Evolutionary conservation across 2,113 vertebrate genomes (phyloP).

Genomic region (Noctilio leporinus): DNA sequence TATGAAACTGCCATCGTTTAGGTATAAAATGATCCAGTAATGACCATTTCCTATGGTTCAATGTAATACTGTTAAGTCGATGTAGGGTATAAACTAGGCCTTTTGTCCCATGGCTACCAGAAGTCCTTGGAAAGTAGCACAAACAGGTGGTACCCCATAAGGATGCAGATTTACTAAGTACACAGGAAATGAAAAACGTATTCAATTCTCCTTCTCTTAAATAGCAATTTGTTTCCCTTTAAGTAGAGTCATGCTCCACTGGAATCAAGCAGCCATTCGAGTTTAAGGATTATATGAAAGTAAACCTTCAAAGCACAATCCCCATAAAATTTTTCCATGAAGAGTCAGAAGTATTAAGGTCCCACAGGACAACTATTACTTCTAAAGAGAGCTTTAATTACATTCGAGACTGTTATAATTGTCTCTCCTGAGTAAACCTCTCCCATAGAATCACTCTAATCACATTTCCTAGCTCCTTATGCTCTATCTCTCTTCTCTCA

Average conservation of each 20-base stretch:
- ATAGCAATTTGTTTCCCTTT: background rate
- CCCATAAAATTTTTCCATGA: background rate
- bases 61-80: background rate
- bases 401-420: background rate
- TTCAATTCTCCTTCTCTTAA: background rate
- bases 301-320: constrained; percentile 13
- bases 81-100: background rate
- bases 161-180: background rate
- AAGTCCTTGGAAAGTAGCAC: background rate
- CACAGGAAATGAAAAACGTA: background rate
- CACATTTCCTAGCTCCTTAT: background rate
- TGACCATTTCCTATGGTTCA: background rate
- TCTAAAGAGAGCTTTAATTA: background rate
- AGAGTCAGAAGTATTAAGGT: background rate
- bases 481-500: background rate
- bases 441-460: background rate
- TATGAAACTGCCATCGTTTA: background rate
- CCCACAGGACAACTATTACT: background rate
- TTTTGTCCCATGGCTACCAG: background rate
- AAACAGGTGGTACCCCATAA: background rate
- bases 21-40: background rate
- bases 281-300: constrained; percentile 10
- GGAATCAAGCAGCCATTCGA: background rate
- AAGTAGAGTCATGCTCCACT: background rate
- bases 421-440: background rate